Evolutionary conservation across 1,140 invertebrate species (phyloP), one percentile per base, ranked within the genome.

Genomic region (Epicauta chinensis): DNA sequence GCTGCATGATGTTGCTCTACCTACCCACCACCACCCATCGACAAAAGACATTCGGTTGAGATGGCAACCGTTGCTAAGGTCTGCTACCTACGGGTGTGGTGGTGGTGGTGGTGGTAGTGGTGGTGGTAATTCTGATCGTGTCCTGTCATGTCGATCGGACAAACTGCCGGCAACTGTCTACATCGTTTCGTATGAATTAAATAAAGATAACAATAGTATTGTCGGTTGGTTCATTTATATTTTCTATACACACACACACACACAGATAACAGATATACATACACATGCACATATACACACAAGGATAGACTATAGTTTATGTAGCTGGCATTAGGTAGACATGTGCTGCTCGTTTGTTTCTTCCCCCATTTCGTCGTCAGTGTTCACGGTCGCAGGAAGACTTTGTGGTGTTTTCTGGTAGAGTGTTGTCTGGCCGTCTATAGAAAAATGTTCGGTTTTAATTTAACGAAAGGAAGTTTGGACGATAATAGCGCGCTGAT

Each of bases 51-150:
- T 51, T 51, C 29, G 40, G 41, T 44, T 51, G 50, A 51, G 50
- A 37, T 51, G 41, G 50, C 50, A 51, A 51, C 50, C 29, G 50
- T 51, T 51, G 50, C 50, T 51, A 51, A 51, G 50, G 50, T 51
- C 50, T 51, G 50, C 50, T 51, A 51, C 50, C 50, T 51, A 51
- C 50, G 50, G 50, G 40, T 39, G 50, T 51, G 40, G 34, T 51
- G 16, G 32, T 34, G 32, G 32, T 34, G 10, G 32, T 34, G 3
- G 11, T 51, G 40, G 34, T 51, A 30, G 32, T 34, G 32, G 32
- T 34, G 10, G 32, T 34, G 3, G 11, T n/a, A n/a, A n/a, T n/a
- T 34, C 11, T 34, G 0, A 23, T 23, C 23, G 23, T 23, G n/a
- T n/a, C n/a, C n/a, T 7, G 7, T 23, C 30, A 51, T 23, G 30